Percentiles rank a stretch among this genome's conserved stretches.
Evolutionary conservation across 2,113 vertebrate genomes (phyloP).

Genomic region (Sinocyclocheilus rhinocerous): DNA sequence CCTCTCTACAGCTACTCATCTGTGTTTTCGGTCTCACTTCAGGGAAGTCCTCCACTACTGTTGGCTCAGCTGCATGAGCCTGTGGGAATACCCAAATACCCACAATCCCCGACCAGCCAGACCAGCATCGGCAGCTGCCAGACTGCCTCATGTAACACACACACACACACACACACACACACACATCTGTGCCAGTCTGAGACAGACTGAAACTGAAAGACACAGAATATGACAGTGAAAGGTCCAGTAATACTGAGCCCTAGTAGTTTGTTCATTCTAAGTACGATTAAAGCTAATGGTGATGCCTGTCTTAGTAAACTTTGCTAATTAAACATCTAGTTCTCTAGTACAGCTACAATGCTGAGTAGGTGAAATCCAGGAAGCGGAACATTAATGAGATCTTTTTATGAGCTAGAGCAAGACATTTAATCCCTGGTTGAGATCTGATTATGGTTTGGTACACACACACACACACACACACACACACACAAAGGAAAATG

Average conservation of each 20-base stretch:
- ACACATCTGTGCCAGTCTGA: not conserved
- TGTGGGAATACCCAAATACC: slow-evolving; percentile 26
- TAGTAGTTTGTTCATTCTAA: not conserved
- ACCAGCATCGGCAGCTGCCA: slow-evolving; percentile 1
- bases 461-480: too few relatives aligned
- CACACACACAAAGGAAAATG: too few relatives aligned
- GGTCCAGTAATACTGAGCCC: not conserved
- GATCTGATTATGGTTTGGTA: not conserved
- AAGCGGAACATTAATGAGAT: not conserved
- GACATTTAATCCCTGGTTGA: not conserved
- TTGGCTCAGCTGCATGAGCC: slow-evolving; percentile 23
- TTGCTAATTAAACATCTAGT: too few relatives aligned
- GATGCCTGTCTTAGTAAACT: not conserved
- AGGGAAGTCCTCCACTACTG: slow-evolving; percentile 1
- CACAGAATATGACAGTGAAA: not conserved
- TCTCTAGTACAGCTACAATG: too few relatives aligned
- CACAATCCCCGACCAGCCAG: not conserved
- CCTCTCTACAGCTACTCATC: not conserved
- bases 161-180: not conserved
- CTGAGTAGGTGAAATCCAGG: too few relatives aligned
- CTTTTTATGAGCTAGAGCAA: not conserved
- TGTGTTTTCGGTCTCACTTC: not conserved
- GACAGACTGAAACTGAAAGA: not conserved
- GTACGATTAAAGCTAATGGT: not conserved
- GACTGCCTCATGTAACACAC: not conserved